A percentile compares a stretch with the other conserved stretches of the same genome.
phyloP scores from a whole-genome alignment of 2,888 invertebrate genomes.

The Melinaea menophilus region DNA sequence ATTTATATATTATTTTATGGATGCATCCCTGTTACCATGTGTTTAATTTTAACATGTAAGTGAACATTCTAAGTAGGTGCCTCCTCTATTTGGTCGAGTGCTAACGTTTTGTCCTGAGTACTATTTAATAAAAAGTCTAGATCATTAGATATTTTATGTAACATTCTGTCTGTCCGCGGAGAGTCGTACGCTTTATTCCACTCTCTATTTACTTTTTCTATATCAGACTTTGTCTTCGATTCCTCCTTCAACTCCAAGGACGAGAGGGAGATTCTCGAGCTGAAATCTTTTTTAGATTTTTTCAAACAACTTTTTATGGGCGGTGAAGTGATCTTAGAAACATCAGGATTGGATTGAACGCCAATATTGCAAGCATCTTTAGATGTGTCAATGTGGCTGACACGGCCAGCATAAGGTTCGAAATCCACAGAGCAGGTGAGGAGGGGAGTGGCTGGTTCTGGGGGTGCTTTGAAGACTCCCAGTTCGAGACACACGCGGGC shows the following conservation, averaged over 20 bases:
- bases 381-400: slow-evolving; percentile 47
- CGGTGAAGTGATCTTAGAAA: slow-evolving; percentile 57
- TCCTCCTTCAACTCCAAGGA: slow-evolving; percentile 56
- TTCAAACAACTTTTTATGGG: slow-evolving; percentile 72
- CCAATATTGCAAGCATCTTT: slow-evolving; percentile 65
- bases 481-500: slow-evolving; percentile 78
- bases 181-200: slow-evolving; percentile 63
- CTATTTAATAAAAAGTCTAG: slow-evolving; percentile 88
- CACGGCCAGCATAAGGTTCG: slow-evolving; percentile 53
- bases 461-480: slow-evolving; percentile 54
- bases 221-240: slow-evolving; percentile 48
- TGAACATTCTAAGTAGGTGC: slow-evolving; percentile 56
- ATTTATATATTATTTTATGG: slow-evolving; percentile 37
- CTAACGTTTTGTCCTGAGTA: slow-evolving; percentile 54
- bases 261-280: slow-evolving; percentile 60
- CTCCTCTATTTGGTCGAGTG: slow-evolving; percentile 59
- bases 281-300: slow-evolving; percentile 51
- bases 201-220: slow-evolving; percentile 61
- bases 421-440: slow-evolving; percentile 60
- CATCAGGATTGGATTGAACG: slow-evolving; percentile 63
- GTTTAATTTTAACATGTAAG: slow-evolving; percentile 34
- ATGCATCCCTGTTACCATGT: slow-evolving; percentile 62
- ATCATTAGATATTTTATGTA: slow-evolving; percentile 89
- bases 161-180: slow-evolving; percentile 79
- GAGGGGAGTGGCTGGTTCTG: slow-evolving; percentile 44